Conservation (phyloP, 2,113 vertebrate species). For the Trichechus manatus region DNA sequence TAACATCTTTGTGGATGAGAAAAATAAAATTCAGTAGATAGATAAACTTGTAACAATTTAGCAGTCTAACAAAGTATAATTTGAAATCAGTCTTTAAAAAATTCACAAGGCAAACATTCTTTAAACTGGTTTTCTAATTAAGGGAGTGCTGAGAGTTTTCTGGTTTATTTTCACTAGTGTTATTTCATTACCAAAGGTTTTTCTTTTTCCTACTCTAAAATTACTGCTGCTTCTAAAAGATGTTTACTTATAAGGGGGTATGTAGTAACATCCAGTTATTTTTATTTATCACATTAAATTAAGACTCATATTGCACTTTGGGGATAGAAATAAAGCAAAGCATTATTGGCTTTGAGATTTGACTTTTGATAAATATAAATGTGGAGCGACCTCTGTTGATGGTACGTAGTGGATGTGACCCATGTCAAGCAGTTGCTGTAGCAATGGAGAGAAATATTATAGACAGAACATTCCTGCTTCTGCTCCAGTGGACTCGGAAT, state of each 20-base stretch:
- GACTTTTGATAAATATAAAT: constrained; percentile 75
- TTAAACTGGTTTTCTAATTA: constrained; percentile 74
- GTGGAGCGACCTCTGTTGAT: constrained; percentile 37
- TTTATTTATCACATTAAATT: constrained; percentile 64
- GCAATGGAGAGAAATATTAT: constrained; percentile 75
- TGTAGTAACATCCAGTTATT: constrained; percentile 42
- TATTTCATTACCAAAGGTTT: constrained; percentile 42
- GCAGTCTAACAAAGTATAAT: constrained; percentile 77
- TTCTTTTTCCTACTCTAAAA: constrained; percentile 28
- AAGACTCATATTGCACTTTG: constrained; percentile 39
- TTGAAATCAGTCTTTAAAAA: constrained; percentile 73
- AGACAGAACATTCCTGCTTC: constrained; percentile 70
- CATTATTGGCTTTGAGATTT: constrained; percentile 66
- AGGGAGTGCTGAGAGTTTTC: constrained; percentile 32
- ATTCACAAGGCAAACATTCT: constrained; percentile 63
- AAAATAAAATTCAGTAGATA: constrained; percentile 73
- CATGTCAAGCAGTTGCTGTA: constrained; percentile 79
- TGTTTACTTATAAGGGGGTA: constrained; percentile 39
- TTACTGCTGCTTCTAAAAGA: constrained; percentile 17
- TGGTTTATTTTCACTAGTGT: constrained; percentile 26
- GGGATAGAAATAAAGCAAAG: constrained; percentile 55
- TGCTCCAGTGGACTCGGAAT: constrained; percentile 79
- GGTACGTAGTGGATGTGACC: constrained; percentile 78
- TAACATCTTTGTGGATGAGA: constrained; percentile 81
- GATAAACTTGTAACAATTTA: constrained; percentile 80